Evolutionary conservation across 2,797 vertebrate genomes (phyloP), one percentile per base, ranked within the genome.

Genomic region (Geotrypetes seraphini): DNA sequence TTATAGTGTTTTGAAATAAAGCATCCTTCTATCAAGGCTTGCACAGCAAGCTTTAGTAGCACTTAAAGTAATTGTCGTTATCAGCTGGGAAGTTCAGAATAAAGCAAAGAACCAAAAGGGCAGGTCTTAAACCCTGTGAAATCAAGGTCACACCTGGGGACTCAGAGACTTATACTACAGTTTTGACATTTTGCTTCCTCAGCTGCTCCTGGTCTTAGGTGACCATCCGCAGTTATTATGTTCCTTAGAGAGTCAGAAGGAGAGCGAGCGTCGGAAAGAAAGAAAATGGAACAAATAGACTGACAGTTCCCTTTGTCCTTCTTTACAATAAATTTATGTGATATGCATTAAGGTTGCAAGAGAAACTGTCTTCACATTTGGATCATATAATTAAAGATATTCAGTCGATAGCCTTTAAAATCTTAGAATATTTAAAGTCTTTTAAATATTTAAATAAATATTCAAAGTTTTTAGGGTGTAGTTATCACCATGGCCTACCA

Each of bases 21-120:
- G 31, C 2, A 24, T 12, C 3, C 23, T 50, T 35, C 15, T 19
- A 37, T 44, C 29, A 48, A 37, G 40, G 38, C 32, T 36, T 52
- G 55, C 0, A 2, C 27, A 53, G 33, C 16, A n/a, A n/a, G n/a
- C n/a, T n/a, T n/a, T n/a, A n/a, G n/a, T n/a, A n/a, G n/a, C n/a
- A n/a, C n/a, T n/a, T n/a, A n/a, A n/a, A n/a, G n/a, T 56, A 48
- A 27, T 19, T 37, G 61, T 49, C n/a, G 13, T 11, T 22, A 6
- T 43, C 25, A 37, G 2, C 5, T 22, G 12, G 25, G 10, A 39
- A 23, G 3, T 18, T 5, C 18, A 40, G 53, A 52, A 54, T 9
- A 13, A 50, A 28, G 10, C 18, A 26, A 41, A 49, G n/a, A 33
- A 2, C 9, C 19, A 23, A 33, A 48, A 33, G 18, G 33, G 48